These are phyloP conservation scores for Salarias fasciatus DNA, from an alignment of 2,797 vertebrate species.

Conservation along the genomic window DNA sequence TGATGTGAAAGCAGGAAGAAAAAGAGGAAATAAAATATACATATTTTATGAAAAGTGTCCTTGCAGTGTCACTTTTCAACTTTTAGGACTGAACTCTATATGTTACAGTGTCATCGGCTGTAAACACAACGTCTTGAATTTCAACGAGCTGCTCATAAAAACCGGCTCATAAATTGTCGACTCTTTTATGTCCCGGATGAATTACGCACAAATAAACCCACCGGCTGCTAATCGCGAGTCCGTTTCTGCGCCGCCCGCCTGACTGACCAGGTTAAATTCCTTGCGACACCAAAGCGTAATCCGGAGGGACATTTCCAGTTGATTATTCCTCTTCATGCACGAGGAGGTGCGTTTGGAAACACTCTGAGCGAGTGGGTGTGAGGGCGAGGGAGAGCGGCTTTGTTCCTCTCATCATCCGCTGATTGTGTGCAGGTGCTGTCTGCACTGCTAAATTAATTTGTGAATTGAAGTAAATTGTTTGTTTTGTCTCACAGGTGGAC, in stretches of 20 bases:
- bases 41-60: too few relatives aligned
- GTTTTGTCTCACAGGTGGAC: slow-evolving; percentile 10
- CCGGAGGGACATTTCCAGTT: slow-evolving; percentile 8
- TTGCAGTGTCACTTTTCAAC: too few relatives aligned
- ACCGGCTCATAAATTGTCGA: too few relatives aligned
- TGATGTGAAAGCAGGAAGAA: too few relatives aligned
- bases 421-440: background rate
- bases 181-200: background rate
- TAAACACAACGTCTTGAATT: too few relatives aligned
- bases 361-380: slow-evolving; percentile 7
- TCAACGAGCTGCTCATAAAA: too few relatives aligned
- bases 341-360: slow-evolving; percentile 22
- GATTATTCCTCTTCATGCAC: slow-evolving; percentile 8
- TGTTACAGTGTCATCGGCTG: too few relatives aligned
- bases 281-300: slow-evolving; percentile 13
- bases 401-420: background rate
- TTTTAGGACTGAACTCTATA: too few relatives aligned
- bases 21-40: too few relatives aligned
- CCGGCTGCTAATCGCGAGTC: slow-evolving; percentile 6
- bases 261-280: too few relatives aligned
- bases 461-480: slow-evolving; percentile 21
- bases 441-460: slow-evolving; percentile 3
- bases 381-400: background rate
- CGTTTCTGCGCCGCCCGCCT: too few relatives aligned
- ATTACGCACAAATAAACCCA: slow-evolving; percentile 7